A percentile compares a stretch with the other conserved stretches of the same genome.
phyloP scores from a whole-genome alignment of 2,797 vertebrate genomes.

The Amniataba percoides region DNA sequence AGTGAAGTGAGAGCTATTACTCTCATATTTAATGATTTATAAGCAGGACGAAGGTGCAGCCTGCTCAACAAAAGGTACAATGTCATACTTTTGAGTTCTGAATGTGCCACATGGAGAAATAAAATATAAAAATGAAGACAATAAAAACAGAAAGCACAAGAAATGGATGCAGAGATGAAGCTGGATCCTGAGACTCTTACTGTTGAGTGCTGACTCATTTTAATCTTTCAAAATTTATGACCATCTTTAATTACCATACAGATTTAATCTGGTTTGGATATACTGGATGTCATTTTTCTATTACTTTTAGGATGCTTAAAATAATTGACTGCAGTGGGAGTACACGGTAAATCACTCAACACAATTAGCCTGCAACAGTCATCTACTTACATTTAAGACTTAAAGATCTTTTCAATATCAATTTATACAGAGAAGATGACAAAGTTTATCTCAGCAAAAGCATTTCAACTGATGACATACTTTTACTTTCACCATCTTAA shows the following conservation, averaged over 20 bases:
- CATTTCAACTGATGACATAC: background rate
- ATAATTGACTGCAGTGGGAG: background rate
- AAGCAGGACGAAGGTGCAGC: slow-evolving; percentile 15
- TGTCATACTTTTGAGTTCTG: slow-evolving; percentile 22
- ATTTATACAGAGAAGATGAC: background rate
- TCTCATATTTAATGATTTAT: background rate
- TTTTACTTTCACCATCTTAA: background rate
- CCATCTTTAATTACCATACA: background rate
- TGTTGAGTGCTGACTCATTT: background rate
- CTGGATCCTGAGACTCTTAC: slow-evolving; percentile 8
- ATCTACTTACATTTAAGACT: background rate
- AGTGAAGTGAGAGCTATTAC: background rate
- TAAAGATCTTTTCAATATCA: background rate
- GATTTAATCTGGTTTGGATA: background rate
- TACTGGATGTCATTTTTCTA: background rate
- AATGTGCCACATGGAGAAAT: background rate
- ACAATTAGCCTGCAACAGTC: no score
- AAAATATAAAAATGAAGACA: background rate
- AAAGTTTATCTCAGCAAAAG: background rate
- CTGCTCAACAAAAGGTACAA: background rate
- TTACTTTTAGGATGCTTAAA: background rate
- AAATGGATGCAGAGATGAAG: slow-evolving; percentile 15
- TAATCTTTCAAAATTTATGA: background rate
- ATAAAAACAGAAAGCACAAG: background rate
- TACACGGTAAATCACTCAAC: background rate